phyloP scores from a whole-genome alignment of 2,888 invertebrate species.

The Dioctria linearis region DNA sequence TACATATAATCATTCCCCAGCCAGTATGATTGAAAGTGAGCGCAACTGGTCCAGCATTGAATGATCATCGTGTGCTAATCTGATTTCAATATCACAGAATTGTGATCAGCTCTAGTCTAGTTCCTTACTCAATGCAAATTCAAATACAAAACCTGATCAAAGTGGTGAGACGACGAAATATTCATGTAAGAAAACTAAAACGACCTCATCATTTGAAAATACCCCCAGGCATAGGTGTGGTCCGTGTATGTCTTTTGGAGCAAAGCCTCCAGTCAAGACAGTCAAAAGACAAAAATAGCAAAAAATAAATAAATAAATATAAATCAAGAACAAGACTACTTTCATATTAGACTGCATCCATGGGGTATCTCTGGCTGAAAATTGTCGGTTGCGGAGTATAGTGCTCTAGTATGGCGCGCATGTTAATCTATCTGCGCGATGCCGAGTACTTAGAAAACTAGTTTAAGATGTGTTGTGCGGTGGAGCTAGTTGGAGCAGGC shows the following conservation, averaged over 20 bases:
- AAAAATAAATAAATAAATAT: slow-evolving; percentile 48
- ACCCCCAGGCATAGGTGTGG: slow-evolving; percentile 62
- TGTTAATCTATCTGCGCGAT: slow-evolving; percentile 43
- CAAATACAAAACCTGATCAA: slow-evolving; percentile 22
- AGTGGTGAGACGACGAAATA: slow-evolving; percentile 42
- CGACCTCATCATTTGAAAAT: slow-evolving; percentile 61
- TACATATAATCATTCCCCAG: too few relatives aligned
- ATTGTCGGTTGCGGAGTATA: slow-evolving; percentile 14
- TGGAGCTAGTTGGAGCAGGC: slow-evolving; percentile 35
- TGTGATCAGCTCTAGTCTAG: slow-evolving; percentile 39
- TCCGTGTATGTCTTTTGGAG: slow-evolving; percentile 59
- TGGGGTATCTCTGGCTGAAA: slow-evolving; percentile 27
- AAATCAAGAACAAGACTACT: slow-evolving; percentile 51
- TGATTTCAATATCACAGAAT: slow-evolving; percentile 52
- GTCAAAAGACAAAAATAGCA: slow-evolving; percentile 47
- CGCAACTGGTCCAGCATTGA: slow-evolving; percentile 47
- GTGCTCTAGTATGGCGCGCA: slow-evolving; percentile 30
- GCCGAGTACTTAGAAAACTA: slow-evolving; percentile 47
- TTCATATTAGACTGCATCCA: slow-evolving; percentile 53
- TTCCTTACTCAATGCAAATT: slow-evolving; percentile 43
- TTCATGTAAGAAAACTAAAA: slow-evolving; percentile 57
- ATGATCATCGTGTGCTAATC: slow-evolving; percentile 49
- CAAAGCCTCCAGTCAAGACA: slow-evolving; percentile 43
- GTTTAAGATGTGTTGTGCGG: slow-evolving; percentile 50
- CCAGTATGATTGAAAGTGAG: slow-evolving; percentile 39